A percentile compares a stretch with the other conserved stretches of the same genome.
Conservation (phyloP, 2,797 vertebrate species). For the Geotria australis region DNA sequence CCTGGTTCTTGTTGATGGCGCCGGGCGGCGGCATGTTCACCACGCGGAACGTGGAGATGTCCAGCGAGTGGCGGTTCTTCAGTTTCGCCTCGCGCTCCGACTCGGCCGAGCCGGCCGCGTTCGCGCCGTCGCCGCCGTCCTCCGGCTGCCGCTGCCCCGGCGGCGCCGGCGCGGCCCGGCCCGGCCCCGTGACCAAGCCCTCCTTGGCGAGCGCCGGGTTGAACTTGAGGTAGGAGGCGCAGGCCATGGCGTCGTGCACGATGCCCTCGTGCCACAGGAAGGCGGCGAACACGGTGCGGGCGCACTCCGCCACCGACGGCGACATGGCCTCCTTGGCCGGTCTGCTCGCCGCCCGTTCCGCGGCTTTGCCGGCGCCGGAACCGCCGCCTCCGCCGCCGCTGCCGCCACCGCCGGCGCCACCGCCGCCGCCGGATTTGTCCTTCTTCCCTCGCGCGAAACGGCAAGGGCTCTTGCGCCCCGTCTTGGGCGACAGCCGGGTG, state of each 20-base stretch:
- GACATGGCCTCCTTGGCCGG: conserved; percentile 97
- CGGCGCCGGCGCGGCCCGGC: conserved; percentile 49
- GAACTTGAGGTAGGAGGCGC: conserved; percentile 96
- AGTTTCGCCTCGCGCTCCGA: conserved; percentile 84
- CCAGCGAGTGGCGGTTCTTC: conserved; percentile 87
- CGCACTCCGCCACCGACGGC: conserved; percentile 78
- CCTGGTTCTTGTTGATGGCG: conserved; percentile 98
- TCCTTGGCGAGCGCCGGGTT: conserved; percentile 94
- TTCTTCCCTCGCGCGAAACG: conserved; percentile 77
- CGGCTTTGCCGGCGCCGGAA: conserved; percentile 56
- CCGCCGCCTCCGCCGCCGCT: conserved; percentile 35
- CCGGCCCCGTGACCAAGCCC: conserved; percentile 30
- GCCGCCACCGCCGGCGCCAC: conserved; percentile 45
- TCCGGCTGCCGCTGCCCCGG: not conserved
- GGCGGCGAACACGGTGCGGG: conserved; percentile 68
- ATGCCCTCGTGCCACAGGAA: conserved; percentile 98
- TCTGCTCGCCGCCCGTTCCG: conserved; percentile 44
- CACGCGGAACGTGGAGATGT: conserved; percentile 90
- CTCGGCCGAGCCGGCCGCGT: conserved; percentile 9
- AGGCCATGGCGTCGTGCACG: conserved; percentile 96
- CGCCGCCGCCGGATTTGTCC: conserved; percentile 57
- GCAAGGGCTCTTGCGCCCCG: conserved; percentile 58
- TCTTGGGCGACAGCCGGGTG: conserved; percentile 74
- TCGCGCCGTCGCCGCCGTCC: not conserved
- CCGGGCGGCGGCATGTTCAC: conserved; percentile 94